A percentile compares a stretch with the other conserved stretches of the same genome.
These are phyloP conservation scores for Physeter macrocephalus DNA, from an alignment of 2,113 vertebrate genomes.

Conservation along the genomic window DNA sequence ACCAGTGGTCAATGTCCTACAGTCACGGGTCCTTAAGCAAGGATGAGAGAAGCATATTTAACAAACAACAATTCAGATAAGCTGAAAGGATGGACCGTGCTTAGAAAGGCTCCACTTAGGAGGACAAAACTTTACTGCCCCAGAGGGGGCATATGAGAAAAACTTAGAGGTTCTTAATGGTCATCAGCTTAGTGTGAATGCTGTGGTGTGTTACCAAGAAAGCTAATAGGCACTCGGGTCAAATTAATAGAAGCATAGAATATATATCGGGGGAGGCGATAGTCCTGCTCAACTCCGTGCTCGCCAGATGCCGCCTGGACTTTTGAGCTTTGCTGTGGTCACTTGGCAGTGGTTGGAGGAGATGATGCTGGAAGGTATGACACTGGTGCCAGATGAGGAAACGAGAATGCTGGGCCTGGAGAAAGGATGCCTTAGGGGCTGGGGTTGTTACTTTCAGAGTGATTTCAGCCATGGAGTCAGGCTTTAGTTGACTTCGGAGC, in stretches of 20 bases:
- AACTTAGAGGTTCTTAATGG: neutral
- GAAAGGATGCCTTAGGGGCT: neutral
- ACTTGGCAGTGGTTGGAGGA: neutral
- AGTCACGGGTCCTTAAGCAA: neutral
- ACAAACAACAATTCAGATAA: neutral
- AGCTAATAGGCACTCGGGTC: neutral
- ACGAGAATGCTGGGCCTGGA: neutral
- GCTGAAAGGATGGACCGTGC: neutral
- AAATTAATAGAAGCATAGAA: neutral
- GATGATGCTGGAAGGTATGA: neutral
- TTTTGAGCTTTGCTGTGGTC: neutral
- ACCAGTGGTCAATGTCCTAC: neutral
- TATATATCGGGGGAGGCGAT: neutral
- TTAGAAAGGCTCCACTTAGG: neutral
- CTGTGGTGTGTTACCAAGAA: neutral
- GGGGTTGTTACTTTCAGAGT: neutral
- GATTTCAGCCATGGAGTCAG: neutral
- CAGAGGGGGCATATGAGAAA: neutral
- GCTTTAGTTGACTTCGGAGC: neutral
- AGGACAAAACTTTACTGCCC: neutral
- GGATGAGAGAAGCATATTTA: neutral
- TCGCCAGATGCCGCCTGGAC: neutral
- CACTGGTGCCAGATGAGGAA: neutral
- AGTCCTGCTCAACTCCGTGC: neutral
- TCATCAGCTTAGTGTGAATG: neutral